phyloP scores from a whole-genome alignment of 2,888 invertebrate genomes.

The Lobophora halterata region DNA sequence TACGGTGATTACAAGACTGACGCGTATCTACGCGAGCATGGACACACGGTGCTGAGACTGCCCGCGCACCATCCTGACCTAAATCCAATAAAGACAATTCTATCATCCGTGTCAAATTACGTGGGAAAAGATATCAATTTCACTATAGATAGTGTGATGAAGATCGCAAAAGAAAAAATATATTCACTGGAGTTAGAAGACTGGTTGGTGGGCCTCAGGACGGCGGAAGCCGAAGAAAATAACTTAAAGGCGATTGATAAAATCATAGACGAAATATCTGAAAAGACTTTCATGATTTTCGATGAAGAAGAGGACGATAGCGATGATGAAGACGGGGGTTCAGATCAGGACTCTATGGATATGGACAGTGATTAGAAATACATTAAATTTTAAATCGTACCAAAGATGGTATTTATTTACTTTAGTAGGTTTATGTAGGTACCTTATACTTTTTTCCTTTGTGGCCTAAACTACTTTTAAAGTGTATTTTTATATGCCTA shows the following conservation, averaged over 20 bases:
- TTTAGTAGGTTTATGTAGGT: no score
- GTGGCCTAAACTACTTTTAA: no score
- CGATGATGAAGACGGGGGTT: conserved; percentile 34
- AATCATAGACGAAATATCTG: conserved; percentile 40
- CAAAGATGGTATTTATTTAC: conserved; percentile 8
- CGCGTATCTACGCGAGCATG: conserved; percentile 32
- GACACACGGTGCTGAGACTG: conserved; percentile 35
- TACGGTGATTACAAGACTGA: conserved; percentile 39
- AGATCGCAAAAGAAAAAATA: conserved; percentile 38
- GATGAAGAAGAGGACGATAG: conserved; percentile 36
- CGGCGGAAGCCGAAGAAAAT: conserved; percentile 38
- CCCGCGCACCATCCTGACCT: conserved; percentile 38
- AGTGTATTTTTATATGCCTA: no score
- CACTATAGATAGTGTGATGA: conserved; percentile 34
- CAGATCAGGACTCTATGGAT: conserved; percentile 39
- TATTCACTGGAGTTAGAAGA: conserved; percentile 32
- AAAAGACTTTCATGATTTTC: conserved; percentile 33
- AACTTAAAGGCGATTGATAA: conserved; percentile 39
- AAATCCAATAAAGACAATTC: conserved; percentile 35
- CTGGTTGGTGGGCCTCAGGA: conserved; percentile 33
- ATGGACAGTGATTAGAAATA: conserved; percentile 35
- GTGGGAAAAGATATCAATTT: conserved; percentile 35
- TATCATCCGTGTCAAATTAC: conserved; percentile 32
- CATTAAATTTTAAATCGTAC: not conserved
- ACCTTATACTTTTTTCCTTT: no score